Conservation (phyloP, 2,113 vertebrate species). For the Pangasianodon hypophthalmus region DNA sequence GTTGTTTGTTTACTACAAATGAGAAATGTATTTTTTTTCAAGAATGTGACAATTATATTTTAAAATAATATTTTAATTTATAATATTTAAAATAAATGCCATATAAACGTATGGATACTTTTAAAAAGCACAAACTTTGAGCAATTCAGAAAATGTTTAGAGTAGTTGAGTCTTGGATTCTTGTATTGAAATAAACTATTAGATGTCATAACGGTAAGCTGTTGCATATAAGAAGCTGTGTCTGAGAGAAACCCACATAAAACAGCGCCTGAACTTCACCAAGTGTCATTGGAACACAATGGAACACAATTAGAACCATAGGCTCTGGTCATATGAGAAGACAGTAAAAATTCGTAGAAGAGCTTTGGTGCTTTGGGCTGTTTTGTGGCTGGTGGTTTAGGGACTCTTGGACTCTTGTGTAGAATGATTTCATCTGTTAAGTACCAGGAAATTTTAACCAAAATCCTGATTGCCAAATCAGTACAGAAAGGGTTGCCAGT, state of each 20-base stretch:
- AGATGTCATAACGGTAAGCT: not conserved
- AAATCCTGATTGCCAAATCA: not conserved
- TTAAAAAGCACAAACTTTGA: not conserved
- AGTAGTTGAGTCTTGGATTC: too few relatives aligned
- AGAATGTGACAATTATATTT: not conserved
- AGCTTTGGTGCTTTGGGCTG: not conserved
- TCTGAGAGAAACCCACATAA: not conserved
- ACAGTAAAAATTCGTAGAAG: not conserved
- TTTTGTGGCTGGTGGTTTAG: not conserved
- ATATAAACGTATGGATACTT: not conserved
- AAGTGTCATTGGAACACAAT: not conserved
- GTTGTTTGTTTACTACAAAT: not conserved
- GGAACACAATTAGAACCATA: not conserved
- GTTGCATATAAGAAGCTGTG: not conserved
- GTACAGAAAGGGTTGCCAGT: not conserved
- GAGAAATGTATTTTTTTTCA: not conserved
- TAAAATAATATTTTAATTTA: too few relatives aligned
- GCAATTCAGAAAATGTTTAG: too few relatives aligned
- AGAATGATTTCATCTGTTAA: not conserved
- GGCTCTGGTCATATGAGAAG: not conserved
- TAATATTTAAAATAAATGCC: not conserved
- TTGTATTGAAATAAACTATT: not conserved
- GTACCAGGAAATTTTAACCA: not conserved
- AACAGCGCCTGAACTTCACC: not conserved
- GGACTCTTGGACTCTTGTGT: not conserved